Evolutionary conservation across 2,888 invertebrate species (phyloP).

Genomic region (Brachyptera risi): DNA sequence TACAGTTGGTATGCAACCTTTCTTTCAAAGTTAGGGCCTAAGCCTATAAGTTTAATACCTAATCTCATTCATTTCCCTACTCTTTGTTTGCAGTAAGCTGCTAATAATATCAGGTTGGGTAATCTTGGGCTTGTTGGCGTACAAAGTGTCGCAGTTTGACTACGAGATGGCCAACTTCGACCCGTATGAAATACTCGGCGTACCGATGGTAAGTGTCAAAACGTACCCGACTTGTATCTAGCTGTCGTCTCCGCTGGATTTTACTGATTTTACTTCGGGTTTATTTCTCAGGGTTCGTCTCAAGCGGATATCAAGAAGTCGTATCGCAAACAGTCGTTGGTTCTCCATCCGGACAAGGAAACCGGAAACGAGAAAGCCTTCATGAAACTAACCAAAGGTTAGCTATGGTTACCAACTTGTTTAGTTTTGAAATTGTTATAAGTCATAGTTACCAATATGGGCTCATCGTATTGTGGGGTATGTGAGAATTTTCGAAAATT

Average conservation of each 20-base stretch:
- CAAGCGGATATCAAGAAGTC: slow-evolving; percentile 90
- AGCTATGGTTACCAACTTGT: too few species aligned
- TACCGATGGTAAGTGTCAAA: slow-evolving; percentile 69
- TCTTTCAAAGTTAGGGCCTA: too few species aligned
- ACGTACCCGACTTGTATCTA: background rate
- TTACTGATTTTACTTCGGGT: background rate
- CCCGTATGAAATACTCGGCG: slow-evolving; percentile 91
- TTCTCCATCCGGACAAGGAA: slow-evolving; percentile 96
- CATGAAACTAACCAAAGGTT: slow-evolving; percentile 95
- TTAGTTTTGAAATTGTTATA: too few species aligned
- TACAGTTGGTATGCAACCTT: slow-evolving; percentile 5
- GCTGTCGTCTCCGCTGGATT: background rate
- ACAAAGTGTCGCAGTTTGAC: slow-evolving; percentile 94
- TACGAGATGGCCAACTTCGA: slow-evolving; percentile 99
- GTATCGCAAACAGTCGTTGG: slow-evolving; percentile 88
- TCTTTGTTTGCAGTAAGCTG: slow-evolving; percentile 58
- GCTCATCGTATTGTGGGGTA: too few species aligned
- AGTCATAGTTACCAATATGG: too few species aligned
- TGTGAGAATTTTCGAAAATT: too few species aligned
- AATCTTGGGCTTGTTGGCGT: slow-evolving; percentile 72
- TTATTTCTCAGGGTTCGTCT: slow-evolving; percentile 68
- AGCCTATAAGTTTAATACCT: too few species aligned
- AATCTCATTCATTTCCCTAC: background rate
- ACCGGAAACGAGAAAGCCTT: slow-evolving; percentile 96
- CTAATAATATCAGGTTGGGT: slow-evolving; percentile 80